Percentiles rank a stretch among this genome's conserved stretches.
phyloP scores from a whole-genome alignment of 2,113 vertebrate species.

The Indri indri region DNA sequence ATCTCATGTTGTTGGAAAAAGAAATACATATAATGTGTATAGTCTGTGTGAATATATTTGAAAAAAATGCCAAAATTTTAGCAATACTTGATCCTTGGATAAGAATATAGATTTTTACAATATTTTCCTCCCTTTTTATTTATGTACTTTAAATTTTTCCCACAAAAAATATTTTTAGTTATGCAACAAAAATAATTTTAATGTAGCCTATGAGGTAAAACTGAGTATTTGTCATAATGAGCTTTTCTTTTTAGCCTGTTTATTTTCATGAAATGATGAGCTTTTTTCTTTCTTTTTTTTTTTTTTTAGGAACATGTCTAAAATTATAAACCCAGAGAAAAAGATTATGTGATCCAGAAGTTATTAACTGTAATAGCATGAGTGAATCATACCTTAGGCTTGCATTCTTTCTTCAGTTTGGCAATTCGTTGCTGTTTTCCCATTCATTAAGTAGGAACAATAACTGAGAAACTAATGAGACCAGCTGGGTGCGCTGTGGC shows the following conservation, averaged over 20 bases:
- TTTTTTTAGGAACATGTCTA: not conserved
- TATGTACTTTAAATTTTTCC: not conserved
- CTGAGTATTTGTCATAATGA: not conserved
- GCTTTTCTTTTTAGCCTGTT: not conserved
- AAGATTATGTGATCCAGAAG: not conserved
- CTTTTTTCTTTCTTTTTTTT: not conserved
- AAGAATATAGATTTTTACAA: not conserved
- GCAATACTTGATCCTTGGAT: not conserved
- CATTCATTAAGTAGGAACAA: not conserved
- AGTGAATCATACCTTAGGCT: not conserved
- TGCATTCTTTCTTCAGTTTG: not conserved
- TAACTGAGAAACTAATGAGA: not conserved
- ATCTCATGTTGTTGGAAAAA: not conserved
- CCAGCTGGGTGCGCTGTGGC: not conserved
- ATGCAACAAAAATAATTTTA: conserved; percentile 7
- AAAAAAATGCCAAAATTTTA: not conserved
- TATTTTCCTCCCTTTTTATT: not conserved
- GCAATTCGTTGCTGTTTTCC: not conserved
- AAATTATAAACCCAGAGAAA: not conserved
- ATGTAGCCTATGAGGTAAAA: not conserved
- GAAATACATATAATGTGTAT: not conserved
- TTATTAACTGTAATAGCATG: not conserved
- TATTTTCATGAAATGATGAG: too few species aligned
- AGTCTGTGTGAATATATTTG: not conserved
- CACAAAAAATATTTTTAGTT: not conserved